Base-by-base conservation (phyloP, 2,113 vertebrate species). In the Chascanopsetta lugubris region DNA sequence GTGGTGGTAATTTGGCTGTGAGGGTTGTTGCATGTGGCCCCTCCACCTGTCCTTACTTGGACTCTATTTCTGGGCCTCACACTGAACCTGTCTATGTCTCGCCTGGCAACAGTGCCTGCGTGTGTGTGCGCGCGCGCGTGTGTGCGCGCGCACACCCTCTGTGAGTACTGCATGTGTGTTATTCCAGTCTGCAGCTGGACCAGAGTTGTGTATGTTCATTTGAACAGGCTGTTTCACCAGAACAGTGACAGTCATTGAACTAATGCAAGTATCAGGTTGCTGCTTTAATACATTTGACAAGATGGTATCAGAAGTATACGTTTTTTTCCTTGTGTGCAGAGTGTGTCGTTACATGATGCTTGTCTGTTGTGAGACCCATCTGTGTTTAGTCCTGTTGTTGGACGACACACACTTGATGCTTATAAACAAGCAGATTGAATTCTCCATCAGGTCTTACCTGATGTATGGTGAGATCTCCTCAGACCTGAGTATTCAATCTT, bases 51-150 rank as follows among this genome's bases (percentile, higher is more conserved):
- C 40, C 54, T 83, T 77, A 13, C 65, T 77, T 57, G 45, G 62
- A 53, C 77, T 79, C 81, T 71, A 46, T 82, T 84, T 73, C 67
- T 83, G 80, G 84, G 69, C 78, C 55, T 80, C 29, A 30, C 63
- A 47, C 60, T 75, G 59, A 80, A 80, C 36, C 59, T 68, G 70
- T 62, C 69, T 71, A 38, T 69, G 65, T 64, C 74, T 85, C 64
- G 73, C 83, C 80, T 79, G 77, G 67, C 83, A 85, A 85, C 83
- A 75, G 76, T 64, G 58, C 24, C 34, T 50, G 57, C 59, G 8
- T 74, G 32, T 65, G 47, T 54, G 59, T 60, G 47, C 59, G 38
- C 25, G 25, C 32, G n/a, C 30, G 17, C 42, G 26, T 69, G 40
- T 71, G 64, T 69, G 43, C 50, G 49, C 29, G 45, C 63, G 29